phyloP scores from a whole-genome alignment of 2,113 vertebrate genomes.

The Arvicanthis niloticus region DNA sequence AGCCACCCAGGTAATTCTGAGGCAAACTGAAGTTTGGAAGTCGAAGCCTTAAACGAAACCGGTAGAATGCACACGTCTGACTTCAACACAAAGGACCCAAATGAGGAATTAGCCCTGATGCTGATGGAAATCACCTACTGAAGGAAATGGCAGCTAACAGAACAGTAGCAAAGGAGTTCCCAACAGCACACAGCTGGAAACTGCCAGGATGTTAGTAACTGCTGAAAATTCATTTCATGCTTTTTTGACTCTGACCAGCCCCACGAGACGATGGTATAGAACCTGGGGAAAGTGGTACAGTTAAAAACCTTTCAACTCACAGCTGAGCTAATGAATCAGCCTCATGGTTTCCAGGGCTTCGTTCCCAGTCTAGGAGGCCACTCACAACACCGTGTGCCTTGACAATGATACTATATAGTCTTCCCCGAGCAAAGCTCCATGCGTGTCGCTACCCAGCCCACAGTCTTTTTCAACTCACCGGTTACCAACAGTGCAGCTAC shows the following conservation, averaged over 20 bases:
- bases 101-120: constrained; percentile 25
- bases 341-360: not conserved
- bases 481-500: no score
- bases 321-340: not conserved
- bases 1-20: not conserved
- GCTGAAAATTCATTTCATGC: constrained; percentile 74
- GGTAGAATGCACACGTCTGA: not conserved
- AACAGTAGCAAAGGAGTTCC: not conserved
- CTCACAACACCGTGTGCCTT: not conserved
- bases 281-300: constrained; percentile 39
- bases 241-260: constrained; percentile 63
- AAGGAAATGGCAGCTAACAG: not conserved
- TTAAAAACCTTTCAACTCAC: constrained; percentile 53
- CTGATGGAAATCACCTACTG: not conserved
- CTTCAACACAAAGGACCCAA: not conserved
- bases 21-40: not conserved
- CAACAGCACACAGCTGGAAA: constrained; percentile 14
- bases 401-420: not conserved
- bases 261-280: constrained; percentile 57
- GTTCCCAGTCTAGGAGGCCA: not conserved
- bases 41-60: not conserved
- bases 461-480: not conserved
- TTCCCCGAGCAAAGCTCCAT: not conserved
- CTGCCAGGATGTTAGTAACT: not conserved
- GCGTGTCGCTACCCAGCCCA: no score